phyloP scores from a whole-genome alignment of 2,113 vertebrate species.

The Dipodomys ordii region DNA sequence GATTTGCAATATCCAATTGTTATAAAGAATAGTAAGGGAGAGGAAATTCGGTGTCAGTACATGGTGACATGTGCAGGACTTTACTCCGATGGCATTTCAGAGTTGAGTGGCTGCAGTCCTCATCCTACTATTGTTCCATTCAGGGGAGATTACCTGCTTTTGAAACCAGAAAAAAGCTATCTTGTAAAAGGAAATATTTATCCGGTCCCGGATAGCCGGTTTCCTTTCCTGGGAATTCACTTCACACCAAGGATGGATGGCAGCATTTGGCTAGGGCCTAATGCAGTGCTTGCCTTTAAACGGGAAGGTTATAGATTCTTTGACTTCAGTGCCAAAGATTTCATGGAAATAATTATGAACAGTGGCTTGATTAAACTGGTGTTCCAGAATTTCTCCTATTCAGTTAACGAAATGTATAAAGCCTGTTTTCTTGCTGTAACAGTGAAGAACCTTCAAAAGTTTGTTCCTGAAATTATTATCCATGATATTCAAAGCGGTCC shows the following conservation, averaged over 20 bases:
- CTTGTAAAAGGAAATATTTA: no score
- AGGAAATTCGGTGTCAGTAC: no score
- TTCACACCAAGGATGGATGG: conserved; percentile 98
- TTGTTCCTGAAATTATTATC: conserved; percentile 93
- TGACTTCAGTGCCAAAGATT: conserved; percentile 92
- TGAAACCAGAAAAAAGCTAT: no score
- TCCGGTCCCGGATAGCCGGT: conserved; percentile 96
- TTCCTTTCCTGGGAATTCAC: conserved; percentile 97
- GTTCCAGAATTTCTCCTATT: conserved; percentile 91
- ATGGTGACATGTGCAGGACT: no score
- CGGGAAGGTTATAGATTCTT: conserved; percentile 94
- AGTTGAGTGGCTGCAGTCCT: no score
- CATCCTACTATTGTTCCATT: no score
- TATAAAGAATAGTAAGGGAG: no score
- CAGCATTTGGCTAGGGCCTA: conserved; percentile 96
- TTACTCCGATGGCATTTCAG: no score
- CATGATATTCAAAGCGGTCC: conserved; percentile 95
- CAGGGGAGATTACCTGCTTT: no score
- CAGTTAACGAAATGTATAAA: conserved; percentile 94
- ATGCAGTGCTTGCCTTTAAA: conserved; percentile 96
- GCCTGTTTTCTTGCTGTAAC: conserved; percentile 92
- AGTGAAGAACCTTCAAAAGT: conserved; percentile 95
- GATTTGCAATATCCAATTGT: no score
- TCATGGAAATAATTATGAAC: conserved; percentile 71
- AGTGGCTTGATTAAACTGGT: conserved; percentile 94